phyloP scores from a whole-genome alignment of 2,113 vertebrate genomes.

The Pipra filicauda region DNA sequence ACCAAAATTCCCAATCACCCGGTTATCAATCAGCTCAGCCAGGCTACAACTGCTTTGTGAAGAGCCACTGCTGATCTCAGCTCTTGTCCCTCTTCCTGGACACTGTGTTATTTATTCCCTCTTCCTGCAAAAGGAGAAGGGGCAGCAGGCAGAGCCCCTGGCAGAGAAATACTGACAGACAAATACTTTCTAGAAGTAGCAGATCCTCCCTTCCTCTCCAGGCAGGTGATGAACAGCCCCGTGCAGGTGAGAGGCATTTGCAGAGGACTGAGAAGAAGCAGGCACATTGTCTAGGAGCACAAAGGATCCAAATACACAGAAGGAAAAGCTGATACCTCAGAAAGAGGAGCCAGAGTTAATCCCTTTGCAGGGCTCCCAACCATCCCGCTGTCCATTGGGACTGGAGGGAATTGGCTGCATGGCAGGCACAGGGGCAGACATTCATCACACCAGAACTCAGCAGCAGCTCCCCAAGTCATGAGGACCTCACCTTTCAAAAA shows the following conservation, averaged over 20 bases:
- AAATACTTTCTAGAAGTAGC: not conserved
- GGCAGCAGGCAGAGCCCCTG: not conserved
- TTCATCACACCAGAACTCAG: not conserved
- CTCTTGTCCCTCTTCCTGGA: not conserved
- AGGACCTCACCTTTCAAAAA: not conserved
- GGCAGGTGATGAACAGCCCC: not conserved
- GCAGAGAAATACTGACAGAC: not conserved
- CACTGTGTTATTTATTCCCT: not conserved
- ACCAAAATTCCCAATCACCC: not conserved
- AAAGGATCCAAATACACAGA: not conserved
- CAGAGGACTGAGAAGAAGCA: not conserved
- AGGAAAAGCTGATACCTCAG: not conserved
- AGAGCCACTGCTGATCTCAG: not conserved
- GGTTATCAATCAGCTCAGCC: not conserved
- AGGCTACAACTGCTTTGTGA: not conserved
- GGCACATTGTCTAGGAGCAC: not conserved
- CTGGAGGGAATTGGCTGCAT: not conserved
- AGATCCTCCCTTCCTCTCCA: not conserved
- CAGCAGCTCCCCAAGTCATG: not conserved
- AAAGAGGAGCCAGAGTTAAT: not conserved
- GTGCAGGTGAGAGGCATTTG: not conserved
- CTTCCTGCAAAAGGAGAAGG: not conserved
- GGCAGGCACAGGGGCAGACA: not conserved
- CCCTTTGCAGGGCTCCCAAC: not conserved
- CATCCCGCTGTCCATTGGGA: fast-evolving